Base-by-base conservation (phyloP, 2,888 invertebrate genomes). In the Gryllus longicercus region DNA sequence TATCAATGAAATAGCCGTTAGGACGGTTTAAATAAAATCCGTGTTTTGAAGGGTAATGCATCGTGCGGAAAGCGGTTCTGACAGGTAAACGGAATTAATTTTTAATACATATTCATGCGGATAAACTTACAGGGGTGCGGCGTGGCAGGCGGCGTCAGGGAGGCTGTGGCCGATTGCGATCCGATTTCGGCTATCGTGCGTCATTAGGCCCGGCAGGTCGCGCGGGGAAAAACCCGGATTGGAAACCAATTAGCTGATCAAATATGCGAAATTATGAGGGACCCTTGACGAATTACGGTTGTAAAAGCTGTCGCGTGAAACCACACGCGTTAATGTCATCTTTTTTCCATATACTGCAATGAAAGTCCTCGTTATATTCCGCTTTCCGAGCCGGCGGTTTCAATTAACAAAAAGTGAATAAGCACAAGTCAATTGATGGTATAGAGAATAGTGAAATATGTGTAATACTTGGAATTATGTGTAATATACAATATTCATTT, bases 11-110 rank as follows among this genome's bases (percentile, higher is more conserved):
- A 18, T n/a, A 14, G n/a, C 14, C 63, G 63, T 63, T 18, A 18
- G 63, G 63, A 63, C 63, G n/a, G n/a, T 63, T 63, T 63, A n/a
- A 63, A 63, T 63, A 63, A 63, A 63, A 63, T 63, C 63, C 63
- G n/a, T 63, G 63, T 63, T 63, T 63, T 63, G 63, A 63, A 63
- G 63, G n/a, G 63, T 63, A 63, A 63, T 63, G n/a, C 63, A 4
- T 63, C n/a, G 16, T 18, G n/a, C 63, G 10, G 63, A 63, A 63
- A 63, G 12, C 63, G 63, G 4, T 38, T 38, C 63, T 63, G 63
- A 63, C 63, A 63, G 63, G 63, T 63, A 63, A 63, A 18, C 63
- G 63, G 63, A 63, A 63, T 63, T 63, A 63, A 63, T 63, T 63
- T 38, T 38, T 63, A n/a, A 63, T 18, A 63, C 63, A 63, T 63